Evolutionary conservation across 1,140 invertebrate species (phyloP), one percentile per base, ranked within the genome.

Genomic region (Eupristina koningsbergeri): DNA sequence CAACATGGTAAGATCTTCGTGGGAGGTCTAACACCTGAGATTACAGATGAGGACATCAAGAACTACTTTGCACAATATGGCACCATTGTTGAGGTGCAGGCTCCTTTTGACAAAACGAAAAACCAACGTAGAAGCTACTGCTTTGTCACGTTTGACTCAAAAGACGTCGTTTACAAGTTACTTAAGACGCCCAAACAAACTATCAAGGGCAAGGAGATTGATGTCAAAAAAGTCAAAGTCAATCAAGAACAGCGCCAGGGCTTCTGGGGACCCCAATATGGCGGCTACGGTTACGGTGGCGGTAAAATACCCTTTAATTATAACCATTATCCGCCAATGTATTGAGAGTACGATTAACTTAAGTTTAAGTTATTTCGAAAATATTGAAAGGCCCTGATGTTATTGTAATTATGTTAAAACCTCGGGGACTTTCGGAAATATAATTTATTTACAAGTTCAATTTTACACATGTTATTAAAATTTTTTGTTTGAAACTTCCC

Each of bases 71-170:
- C 92, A 75, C 92, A 94, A 85, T 95, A 93, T 88, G 95, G 95
- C 17, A 94, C 92, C 11, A 94, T 96, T 50, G 93, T 94, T 11
- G 94, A 95, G 86, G 88, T 96, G 29, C 95, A 96, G 88, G 92
- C 94, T n/a, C 95, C 95, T n/a, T 95, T 94, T 87, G 95, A 96
- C 88, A 95, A 95, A 87, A 92, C 93, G 85, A 95, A 95, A 88
- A 95, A 95, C 87, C 94, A 95, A 77, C 91, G 94, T 47, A 94
- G 95, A 86, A 94, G 94, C 9, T 95, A 95, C 86, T 95, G 94
- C 86, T 95, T 95, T 86, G 93, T 95, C 58, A 95, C 94, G 0
- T 95, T 95, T 88, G 94, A 95, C 71, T 93, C 94, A 9, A 94
- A 94, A 83, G 93, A 94, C 73, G 93, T 94, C 3, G 94, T 94